phyloP scores from a whole-genome alignment of 2,797 vertebrate genomes.

The Silurus lanzhouensis region DNA sequence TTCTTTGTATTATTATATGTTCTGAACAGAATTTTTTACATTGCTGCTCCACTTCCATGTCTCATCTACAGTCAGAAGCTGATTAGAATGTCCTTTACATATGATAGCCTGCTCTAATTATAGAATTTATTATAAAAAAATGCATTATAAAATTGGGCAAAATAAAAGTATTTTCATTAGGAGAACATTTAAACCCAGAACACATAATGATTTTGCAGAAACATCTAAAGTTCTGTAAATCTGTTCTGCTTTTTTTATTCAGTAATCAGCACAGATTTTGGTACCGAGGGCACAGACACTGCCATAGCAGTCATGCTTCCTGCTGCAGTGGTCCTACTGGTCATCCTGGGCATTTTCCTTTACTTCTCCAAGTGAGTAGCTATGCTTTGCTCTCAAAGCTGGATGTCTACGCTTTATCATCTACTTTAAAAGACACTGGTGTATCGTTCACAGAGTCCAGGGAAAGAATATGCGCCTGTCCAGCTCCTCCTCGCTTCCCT shows the following conservation, averaged over 20 bases:
- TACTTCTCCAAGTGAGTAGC: conserved; percentile 89
- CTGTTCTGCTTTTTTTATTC: conserved; percentile 9
- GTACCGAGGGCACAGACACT: conserved; percentile 82
- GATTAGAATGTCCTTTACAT: too few relatives aligned
- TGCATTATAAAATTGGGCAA: too few relatives aligned
- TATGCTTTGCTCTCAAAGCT: background rate
- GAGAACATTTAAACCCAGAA: background rate
- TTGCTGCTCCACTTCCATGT: too few relatives aligned
- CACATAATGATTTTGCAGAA: background rate
- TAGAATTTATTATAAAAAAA: too few relatives aligned
- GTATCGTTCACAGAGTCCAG: conserved; percentile 77
- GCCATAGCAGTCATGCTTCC: conserved; percentile 89
- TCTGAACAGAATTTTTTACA: too few relatives aligned
- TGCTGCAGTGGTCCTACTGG: conserved; percentile 79
- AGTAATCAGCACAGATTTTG: conserved; percentile 80
- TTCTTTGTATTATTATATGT: too few relatives aligned
- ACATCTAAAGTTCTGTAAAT: background rate
- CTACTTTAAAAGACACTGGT: background rate
- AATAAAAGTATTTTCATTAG: background rate
- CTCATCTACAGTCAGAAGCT: too few relatives aligned
- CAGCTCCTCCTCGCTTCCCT: conserved; percentile 76
- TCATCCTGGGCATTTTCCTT: conserved; percentile 87
- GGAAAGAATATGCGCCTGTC: conserved; percentile 85
- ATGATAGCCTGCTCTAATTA: too few relatives aligned
- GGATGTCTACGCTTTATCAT: background rate